Conservation (phyloP, 2,888 invertebrate species). For the Amiota communis region DNA sequence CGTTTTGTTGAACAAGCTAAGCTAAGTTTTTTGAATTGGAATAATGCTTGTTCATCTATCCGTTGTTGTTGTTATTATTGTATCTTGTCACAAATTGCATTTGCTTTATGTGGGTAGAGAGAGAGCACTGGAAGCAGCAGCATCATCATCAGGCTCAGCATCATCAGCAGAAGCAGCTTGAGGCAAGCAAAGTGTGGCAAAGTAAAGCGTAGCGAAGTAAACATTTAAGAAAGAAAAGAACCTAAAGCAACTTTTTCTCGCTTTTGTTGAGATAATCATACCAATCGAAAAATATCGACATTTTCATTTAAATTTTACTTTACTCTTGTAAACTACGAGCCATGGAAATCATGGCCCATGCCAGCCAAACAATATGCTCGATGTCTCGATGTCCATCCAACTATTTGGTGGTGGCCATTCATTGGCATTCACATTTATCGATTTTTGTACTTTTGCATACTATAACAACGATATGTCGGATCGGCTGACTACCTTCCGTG, state of each 20-base stretch:
- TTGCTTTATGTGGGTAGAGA: constrained; percentile 26
- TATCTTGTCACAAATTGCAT: constrained; percentile 33
- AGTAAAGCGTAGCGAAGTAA: too few species aligned
- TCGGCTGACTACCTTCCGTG: not conserved
- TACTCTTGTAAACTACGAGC: too few species aligned
- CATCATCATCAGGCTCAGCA: constrained; percentile 33
- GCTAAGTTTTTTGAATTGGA: constrained; percentile 11
- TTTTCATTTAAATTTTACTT: constrained; percentile 27
- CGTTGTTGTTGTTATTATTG: constrained; percentile 27
- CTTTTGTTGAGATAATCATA: constrained; percentile 12
- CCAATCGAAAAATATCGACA: constrained; percentile 22
- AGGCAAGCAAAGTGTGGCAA: not conserved
- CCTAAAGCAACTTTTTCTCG: not conserved
- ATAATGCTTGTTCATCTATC: constrained; percentile 16
- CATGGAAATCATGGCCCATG: too few species aligned
- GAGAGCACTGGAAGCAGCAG: constrained; percentile 9
- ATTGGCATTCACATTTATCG: constrained; percentile 19
- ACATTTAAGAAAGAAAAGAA: not conserved
- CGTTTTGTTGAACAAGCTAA: constrained; percentile 17
- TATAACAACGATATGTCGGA: constrained; percentile 3
- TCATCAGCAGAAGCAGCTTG: constrained; percentile 29
- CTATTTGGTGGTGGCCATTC: not conserved
- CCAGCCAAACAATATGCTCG: not conserved
- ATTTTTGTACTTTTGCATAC: constrained; percentile 24
- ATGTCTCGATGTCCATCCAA: not conserved